Base-by-base conservation (phyloP, 1,140 invertebrate species). In the Akabosia matsudoensis region DNA sequence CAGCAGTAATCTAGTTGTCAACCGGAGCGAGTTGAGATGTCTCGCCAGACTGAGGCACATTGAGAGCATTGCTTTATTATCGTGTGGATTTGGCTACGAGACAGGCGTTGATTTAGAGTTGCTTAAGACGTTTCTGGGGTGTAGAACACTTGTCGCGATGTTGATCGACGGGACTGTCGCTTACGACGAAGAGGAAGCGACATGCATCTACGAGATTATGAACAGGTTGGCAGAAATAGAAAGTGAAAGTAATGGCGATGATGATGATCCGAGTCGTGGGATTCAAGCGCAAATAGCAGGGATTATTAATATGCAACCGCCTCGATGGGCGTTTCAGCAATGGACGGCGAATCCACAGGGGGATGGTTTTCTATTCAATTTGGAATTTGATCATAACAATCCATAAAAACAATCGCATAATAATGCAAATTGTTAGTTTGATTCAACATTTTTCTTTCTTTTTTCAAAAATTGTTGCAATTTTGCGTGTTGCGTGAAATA, bases 331-430 rank as follows among this genome's bases (percentile, higher is more conserved):
- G 13, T 67, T 67, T 67, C 61, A 67, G 3, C 61, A 67, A 10
- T 67, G 61, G 61, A 67, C 61, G 3, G 26, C 61, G 22, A 67
- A 67, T 31, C 61, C 61, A 10, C 30, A 67, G 10, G 61, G 61
- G 22, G 28, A 67, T 31, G 61, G 61, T 3, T 67, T 67, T 67
- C 28, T 67, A 4, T 67, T 67, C n/a, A 67, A 67, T n/a, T 30
- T 67, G 61, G 61, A 67, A n/a, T 67, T 67, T 67, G 61, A 67
- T 67, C 61, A 67, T 22, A 2, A 67, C 31, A 28, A 67, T 31
- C 61, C 61, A 7, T 67, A 31, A 67, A 7, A n/a, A n/a, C n/a
- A n/a, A n/a, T n/a, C n/a, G n/a, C n/a, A n/a, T n/a, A n/a, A n/a
- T n/a, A n/a, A n/a, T n/a, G n/a, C n/a, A n/a, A n/a, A n/a, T n/a